phyloP scores from a whole-genome alignment of 1,140 invertebrate species.

The Magallana angulata region DNA sequence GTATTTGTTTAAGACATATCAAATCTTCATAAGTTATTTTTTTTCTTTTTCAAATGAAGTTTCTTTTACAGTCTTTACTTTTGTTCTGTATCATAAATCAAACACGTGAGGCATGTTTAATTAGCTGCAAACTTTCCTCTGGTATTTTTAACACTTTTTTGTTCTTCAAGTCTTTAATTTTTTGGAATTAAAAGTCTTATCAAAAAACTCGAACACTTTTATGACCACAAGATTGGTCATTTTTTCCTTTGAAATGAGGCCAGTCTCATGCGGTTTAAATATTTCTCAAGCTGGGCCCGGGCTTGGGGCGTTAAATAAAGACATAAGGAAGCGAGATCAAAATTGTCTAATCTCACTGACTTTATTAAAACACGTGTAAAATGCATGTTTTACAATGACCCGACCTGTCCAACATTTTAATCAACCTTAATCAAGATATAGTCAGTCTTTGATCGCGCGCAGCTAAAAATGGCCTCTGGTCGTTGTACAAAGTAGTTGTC shows the following conservation, averaged over 20 bases:
- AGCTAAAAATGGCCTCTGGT: background rate
- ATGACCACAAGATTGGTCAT: too few relatives aligned
- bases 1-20: too few relatives aligned
- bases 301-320: background rate
- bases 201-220: too few relatives aligned
- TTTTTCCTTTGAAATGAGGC: background rate
- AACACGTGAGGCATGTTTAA: too few relatives aligned
- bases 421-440: conserved; percentile 6
- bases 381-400: conserved; percentile 11
- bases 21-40: too few relatives aligned
- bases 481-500: background rate
- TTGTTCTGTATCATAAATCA: too few relatives aligned
- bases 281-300: background rate
- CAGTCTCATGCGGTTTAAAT: background rate
- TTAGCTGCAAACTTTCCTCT: too few relatives aligned
- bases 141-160: too few relatives aligned
- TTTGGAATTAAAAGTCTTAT: too few relatives aligned
- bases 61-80: too few relatives aligned
- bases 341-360: background rate
- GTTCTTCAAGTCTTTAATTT: too few relatives aligned
- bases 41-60: too few relatives aligned
- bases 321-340: conserved; percentile 26
- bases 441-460: background rate
- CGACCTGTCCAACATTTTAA: background rate
- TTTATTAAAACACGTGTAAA: conserved; percentile 33